Evolutionary conservation across 2,797 vertebrate genomes (phyloP), one percentile per base, ranked within the genome.

Genomic region (Menidia menidia): DNA sequence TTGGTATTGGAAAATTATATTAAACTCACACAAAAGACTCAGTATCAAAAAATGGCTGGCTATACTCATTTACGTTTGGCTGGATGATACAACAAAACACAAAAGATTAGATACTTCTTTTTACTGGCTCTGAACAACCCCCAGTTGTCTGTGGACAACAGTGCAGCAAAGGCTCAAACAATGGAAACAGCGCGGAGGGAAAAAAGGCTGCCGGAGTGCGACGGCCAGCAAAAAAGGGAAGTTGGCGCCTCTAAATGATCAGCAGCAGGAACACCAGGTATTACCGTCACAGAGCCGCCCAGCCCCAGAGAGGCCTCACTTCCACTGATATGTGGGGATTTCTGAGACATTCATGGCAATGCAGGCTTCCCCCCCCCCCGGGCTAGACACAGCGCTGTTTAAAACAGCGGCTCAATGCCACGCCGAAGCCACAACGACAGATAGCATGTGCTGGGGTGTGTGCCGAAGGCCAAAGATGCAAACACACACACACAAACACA

Each of bases 181-280:
- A 18, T 50, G 70, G 25, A 31, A 32, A 71, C 58, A 69, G 5
- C 43, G 41, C 14, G 16, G 55, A 64, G 32, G 25, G 6, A 11
- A 31, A 73, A 33, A 64, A 1, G 45, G 58, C 73, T 70, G 48
- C 63, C 12, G 2, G 18, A 59, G 45, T 14, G 51, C 44, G 73
- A 81, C 44, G 71, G 44, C 11, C 31, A 58, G 30, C 32, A 14
- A 64, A 77, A 72, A 68, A 61, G 8, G 18, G 74, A 48, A 51
- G 45, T 19, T 39, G 32, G 19, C 31, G 11, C 15, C 19, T 45
- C 48, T 47, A 12, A 66, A 47, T 57, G 11, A 30, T 9, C 9
- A 48, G 18, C 32, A 48, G 54, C 3, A 57, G 12, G 8, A 51
- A 10, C n/a, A 51, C 18, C 48, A 25, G 19, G 48, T 51, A 19